Percentiles rank a stretch among this genome's conserved stretches.
These are phyloP conservation scores for Prunella strophiata DNA, from an alignment of 2,797 vertebrate genomes.

Conservation along the genomic window DNA sequence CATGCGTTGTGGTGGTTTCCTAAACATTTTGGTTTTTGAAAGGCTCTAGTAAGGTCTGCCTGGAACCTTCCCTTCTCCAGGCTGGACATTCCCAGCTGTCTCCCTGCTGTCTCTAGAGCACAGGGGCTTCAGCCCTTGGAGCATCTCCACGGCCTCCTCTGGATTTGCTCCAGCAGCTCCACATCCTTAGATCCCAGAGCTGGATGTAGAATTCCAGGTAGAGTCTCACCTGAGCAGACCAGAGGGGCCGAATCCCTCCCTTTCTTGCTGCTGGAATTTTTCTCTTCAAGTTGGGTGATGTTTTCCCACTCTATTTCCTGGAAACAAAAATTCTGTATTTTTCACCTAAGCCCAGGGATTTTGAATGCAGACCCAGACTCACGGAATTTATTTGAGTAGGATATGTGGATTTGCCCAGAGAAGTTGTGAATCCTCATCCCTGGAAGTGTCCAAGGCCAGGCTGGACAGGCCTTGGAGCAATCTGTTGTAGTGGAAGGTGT, in stretches of 20 bases:
- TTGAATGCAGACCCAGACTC: neutral
- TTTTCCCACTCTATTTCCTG: neutral
- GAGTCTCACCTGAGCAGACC: accelerated
- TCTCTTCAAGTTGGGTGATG: neutral
- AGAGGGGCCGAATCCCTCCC: neutral
- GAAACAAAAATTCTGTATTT: neutral
- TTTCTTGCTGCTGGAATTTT: neutral
- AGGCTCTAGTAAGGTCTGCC: neutral
- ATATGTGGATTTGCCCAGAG: neutral
- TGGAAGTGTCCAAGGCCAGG: neutral
- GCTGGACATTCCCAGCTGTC: neutral
- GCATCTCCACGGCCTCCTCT: neutral
- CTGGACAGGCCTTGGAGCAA: neutral
- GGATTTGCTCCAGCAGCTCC: neutral
- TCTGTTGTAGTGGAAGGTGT: neutral
- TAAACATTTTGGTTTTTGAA: neutral
- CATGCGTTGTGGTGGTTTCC: neutral
- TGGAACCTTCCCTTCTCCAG: neutral
- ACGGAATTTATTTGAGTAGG: neutral
- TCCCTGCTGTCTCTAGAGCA: neutral
- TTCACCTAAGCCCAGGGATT: neutral
- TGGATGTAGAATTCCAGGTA: neutral
- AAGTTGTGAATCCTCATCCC: neutral
- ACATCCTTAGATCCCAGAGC: neutral
- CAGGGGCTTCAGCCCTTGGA: neutral